Conservation (phyloP, 2,113 vertebrate genomes). For the Hydrolagus affinis region DNA sequence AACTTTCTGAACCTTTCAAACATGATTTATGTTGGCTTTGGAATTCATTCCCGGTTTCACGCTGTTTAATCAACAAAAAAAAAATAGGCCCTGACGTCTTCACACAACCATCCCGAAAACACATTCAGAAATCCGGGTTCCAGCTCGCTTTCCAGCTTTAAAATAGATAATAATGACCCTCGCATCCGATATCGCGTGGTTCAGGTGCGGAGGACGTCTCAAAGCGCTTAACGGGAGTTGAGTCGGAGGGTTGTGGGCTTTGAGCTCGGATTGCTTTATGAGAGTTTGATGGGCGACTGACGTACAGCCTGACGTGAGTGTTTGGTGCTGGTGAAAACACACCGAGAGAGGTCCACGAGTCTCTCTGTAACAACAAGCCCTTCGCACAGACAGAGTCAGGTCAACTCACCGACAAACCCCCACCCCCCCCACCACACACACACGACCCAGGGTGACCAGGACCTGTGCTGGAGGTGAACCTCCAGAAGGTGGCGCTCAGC, state of each 20-base stretch:
- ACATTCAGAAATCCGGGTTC: neutral
- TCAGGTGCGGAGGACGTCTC: too few species aligned
- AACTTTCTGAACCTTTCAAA: constrained; percentile 9
- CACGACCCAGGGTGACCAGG: too few species aligned
- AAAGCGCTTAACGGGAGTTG: too few species aligned
- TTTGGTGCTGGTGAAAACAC: neutral
- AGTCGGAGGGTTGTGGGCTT: too few species aligned
- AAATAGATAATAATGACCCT: too few species aligned
- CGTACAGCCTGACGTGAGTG: too few species aligned
- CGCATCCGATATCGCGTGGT: too few species aligned
- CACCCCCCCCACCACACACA: too few species aligned
- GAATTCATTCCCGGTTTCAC: neutral
- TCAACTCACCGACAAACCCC: too few species aligned
- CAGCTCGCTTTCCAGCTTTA: too few species aligned
- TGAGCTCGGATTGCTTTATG: neutral
- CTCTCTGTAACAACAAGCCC: neutral
- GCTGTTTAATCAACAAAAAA: constrained; percentile 25
- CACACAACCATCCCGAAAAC: neutral
- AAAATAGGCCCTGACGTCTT: constrained; percentile 14
- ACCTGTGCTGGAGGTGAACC: neutral
- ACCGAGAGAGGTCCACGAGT: too few species aligned
- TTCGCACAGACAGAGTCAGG: neutral
- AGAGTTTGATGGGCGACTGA: neutral
- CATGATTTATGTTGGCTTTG: constrained; percentile 13
- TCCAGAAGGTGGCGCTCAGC: constrained; percentile 22